These are phyloP conservation scores for Myiozetetes cayanensis DNA, from an alignment of 2,113 vertebrate species.

Conservation along the genomic window DNA sequence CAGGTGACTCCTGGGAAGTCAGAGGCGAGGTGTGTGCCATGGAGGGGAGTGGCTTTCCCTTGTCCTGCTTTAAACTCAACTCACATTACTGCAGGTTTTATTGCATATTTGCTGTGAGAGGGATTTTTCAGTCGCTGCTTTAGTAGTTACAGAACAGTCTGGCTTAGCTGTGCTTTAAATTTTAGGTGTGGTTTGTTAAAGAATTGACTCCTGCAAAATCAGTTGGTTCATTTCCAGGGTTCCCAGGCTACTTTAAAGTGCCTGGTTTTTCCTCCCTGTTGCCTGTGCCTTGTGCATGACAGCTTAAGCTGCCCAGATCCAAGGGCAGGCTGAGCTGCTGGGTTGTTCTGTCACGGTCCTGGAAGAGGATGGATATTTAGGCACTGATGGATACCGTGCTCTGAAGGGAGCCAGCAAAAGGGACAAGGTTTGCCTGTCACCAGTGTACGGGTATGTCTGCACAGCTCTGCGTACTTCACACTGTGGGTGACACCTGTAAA, in stretches of 20 bases:
- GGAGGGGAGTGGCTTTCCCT: not conserved
- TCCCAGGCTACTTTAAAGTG: not conserved
- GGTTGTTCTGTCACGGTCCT: not conserved
- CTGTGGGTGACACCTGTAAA: not conserved
- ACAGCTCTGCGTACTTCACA: rapidly evolving
- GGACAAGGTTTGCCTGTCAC: not conserved
- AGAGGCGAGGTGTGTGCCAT: rapidly evolving
- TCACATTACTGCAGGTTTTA: not conserved
- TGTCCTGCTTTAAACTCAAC: not conserved
- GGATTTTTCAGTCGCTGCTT: rapidly evolving
- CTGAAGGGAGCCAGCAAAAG: not conserved
- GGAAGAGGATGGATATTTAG: not conserved
- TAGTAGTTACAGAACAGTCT: not conserved
- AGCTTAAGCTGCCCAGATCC: not conserved
- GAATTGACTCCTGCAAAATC: not conserved
- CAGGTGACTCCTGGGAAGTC: not conserved
- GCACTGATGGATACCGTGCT: not conserved
- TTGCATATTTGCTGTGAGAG: not conserved
- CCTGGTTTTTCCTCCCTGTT: not conserved
- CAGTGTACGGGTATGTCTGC: not conserved
- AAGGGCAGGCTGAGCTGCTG: not conserved
- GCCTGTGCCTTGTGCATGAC: not conserved
- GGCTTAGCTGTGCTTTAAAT: not conserved
- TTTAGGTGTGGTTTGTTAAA: not conserved
- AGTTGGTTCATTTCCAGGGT: not conserved